phyloP scores from a whole-genome alignment of 1,140 invertebrate genomes.

The Reticulitermes speratus region DNA sequence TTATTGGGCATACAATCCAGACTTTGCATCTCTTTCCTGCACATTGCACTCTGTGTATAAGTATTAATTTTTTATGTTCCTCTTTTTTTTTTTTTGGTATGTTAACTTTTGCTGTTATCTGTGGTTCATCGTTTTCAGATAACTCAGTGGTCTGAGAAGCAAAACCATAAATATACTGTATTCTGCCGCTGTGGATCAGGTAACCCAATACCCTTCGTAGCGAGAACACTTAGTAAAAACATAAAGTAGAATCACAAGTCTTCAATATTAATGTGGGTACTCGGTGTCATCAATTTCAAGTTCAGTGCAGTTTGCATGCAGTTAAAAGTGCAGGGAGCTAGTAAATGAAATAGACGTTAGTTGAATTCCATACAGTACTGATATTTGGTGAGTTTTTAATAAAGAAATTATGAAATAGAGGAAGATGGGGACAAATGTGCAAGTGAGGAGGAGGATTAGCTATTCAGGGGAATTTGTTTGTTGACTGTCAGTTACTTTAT shows the following conservation, averaged over 20 bases:
- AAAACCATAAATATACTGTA: background rate
- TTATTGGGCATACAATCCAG: background rate
- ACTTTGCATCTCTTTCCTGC: background rate
- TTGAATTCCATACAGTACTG: background rate
- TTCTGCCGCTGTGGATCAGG: background rate
- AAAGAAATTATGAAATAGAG: background rate
- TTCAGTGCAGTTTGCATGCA: slow-evolving; percentile 1
- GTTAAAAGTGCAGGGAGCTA: background rate
- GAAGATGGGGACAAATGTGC: background rate
- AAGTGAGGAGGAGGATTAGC: background rate
- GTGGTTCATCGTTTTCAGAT: background rate
- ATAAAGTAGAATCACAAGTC: background rate
- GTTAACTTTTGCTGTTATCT: background rate
- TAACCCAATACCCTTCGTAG: background rate
- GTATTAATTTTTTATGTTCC: background rate
- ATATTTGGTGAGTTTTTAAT: background rate
- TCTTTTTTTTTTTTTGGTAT: background rate
- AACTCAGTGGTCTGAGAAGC: background rate
- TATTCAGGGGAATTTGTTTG: background rate
- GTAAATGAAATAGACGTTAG: background rate
- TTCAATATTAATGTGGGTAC: slow-evolving; percentile 12
- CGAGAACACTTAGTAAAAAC: background rate
- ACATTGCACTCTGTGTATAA: background rate
- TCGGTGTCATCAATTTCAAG: background rate
- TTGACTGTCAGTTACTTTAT: background rate